Evolutionary conservation across 2,113 vertebrate genomes (phyloP).

Genomic region (Pardalotus punctatus): DNA sequence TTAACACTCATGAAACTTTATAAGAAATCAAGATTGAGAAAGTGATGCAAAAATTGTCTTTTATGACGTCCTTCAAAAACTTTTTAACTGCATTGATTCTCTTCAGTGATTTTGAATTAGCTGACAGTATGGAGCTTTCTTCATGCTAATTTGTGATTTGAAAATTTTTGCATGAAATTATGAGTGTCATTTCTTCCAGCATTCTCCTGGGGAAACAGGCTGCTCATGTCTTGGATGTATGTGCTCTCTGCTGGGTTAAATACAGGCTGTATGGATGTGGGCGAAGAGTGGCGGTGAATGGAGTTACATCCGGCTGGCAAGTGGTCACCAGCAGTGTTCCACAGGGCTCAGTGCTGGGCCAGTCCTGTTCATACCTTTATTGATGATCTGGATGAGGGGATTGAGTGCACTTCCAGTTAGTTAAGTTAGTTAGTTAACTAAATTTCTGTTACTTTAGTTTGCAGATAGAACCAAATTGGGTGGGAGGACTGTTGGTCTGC

Average conservation of each 20-base stretch:
- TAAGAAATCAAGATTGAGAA: neutral
- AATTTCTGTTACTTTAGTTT: too few relatives aligned
- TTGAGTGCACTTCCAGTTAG: neutral
- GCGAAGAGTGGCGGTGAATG: fast-evolving
- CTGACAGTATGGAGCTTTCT: neutral
- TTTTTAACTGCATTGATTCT: neutral
- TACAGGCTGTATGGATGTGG: neutral
- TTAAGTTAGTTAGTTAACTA: too few relatives aligned
- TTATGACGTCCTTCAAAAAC: neutral
- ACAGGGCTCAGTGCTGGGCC: neutral
- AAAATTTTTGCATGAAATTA: neutral
- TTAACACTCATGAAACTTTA: neutral
- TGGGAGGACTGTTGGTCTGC: neutral
- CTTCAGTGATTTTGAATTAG: neutral
- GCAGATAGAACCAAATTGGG: neutral
- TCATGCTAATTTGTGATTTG: neutral
- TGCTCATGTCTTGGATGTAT: neutral
- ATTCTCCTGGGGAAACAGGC: neutral
- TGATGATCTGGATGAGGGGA: fast-evolving
- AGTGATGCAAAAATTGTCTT: neutral
- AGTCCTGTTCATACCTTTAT: too few relatives aligned
- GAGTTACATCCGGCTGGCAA: neutral
- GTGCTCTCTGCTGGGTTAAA: neutral
- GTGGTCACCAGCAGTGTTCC: neutral
- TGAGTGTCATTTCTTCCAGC: neutral